Base-by-base conservation (phyloP, 1,140 invertebrate species). In the Choristoneura fumiferana region DNA sequence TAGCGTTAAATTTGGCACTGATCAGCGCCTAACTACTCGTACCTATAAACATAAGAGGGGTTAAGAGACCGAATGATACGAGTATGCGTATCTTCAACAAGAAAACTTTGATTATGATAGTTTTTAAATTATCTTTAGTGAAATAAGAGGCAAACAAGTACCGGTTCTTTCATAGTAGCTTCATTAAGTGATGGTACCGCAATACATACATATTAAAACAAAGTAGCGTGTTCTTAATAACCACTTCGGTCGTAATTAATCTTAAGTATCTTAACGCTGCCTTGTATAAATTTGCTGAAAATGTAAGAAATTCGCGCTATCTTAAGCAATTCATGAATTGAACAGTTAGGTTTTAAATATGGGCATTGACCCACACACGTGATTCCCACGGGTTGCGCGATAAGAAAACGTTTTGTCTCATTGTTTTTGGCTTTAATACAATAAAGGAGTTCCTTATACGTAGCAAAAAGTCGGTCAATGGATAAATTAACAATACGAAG, bases 401-500 rank as follows among this genome's bases (percentile, higher is more conserved):
- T 49, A 49, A 49, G 43, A 49, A 49, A 55, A 64, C 62, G 59
- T 64, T 49, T 64, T 64, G 54, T 36, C 35, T 39, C 17, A 60
- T 54, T 64, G 43, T 49, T 33, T 49, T 49, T 49, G 43, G 43
- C 43, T 17, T 49, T 49, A 49, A 49, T 12, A 22, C 43, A 59
- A 53, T 40, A 37, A 52, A 17, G 53, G 40, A 52, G 54, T 59
- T 60, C 65, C 54, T 54, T 35, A 45, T 60, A 63, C 49, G 40
- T 35, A 14, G 64, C 68, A 77, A 75, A 69, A 78, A 78, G 65
- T 76, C 71, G 64, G 67, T 79, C 63, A 77, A 76, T 79, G 66
- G 62, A 61, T 69, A 71, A 79, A 74, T 79, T 73, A 73, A 73
- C 73, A 80, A 75, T 77, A 73, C 72, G 64, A 71, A 56, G 60